Percentiles rank a stretch among this genome's conserved stretches.
These are phyloP conservation scores for Ptiloglossa arizonensis DNA, from an alignment of 1,140 invertebrate genomes.

Conservation along the genomic window DNA sequence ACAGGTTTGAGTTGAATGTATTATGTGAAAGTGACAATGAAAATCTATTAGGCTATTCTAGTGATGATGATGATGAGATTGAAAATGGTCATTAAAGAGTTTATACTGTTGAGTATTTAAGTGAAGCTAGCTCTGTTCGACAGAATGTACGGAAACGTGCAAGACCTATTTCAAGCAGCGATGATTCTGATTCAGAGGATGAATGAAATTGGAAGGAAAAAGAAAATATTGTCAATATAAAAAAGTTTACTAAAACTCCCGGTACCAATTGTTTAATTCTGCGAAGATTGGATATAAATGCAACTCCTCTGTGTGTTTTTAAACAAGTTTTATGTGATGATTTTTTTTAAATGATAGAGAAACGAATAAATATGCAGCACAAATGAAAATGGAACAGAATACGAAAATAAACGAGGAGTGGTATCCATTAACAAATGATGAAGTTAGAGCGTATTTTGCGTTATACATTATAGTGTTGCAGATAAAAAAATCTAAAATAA, in stretches of 20 bases:
- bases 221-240: background rate
- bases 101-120: conserved; percentile 38
- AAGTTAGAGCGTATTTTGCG: background rate
- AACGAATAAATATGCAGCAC: conserved; percentile 40
- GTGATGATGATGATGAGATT: background rate
- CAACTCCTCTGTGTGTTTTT: background rate
- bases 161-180: conserved; percentile 39
- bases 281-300: background rate
- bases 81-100: conserved; percentile 6
- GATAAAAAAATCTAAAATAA: conserved; percentile 42
- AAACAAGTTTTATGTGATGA: background rate
- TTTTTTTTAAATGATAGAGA: conserved; percentile 36
- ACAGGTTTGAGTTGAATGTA: no score
- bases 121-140: conserved; percentile 37
- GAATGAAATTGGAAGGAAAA: background rate
- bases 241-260: background rate
- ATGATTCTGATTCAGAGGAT: conserved; percentile 32
- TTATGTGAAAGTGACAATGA: no score
- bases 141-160: conserved; percentile 34
- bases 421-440: background rate
- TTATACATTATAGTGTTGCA: background rate
- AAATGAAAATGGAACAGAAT: conserved; percentile 30
- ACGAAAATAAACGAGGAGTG: conserved; percentile 5
- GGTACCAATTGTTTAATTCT: background rate
- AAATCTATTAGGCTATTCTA: no score